Conservation (phyloP, 2,797 vertebrate species). For the Gymnodraco acuticeps region DNA sequence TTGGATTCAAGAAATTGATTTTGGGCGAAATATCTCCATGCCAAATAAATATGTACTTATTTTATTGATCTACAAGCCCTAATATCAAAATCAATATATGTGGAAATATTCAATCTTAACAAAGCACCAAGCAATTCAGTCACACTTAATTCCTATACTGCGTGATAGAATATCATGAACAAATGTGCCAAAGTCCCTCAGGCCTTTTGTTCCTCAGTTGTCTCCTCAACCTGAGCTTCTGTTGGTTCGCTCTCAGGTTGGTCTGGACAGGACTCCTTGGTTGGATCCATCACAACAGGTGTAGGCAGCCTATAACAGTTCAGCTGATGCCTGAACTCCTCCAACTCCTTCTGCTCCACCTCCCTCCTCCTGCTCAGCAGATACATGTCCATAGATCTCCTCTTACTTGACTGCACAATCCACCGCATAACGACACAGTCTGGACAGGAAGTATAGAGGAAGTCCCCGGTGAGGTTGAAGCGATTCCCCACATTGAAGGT, state of each 20-base stretch:
- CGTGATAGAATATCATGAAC: neutral
- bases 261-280: constrained; percentile 64
- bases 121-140: neutral
- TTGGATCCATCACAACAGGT: constrained; percentile 60
- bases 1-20: neutral
- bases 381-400: constrained; percentile 57
- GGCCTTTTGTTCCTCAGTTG: neutral
- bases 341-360: constrained; percentile 55
- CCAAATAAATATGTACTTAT: neutral
- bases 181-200: constrained; percentile 1
- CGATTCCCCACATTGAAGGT: constrained; percentile 51
- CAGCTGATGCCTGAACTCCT: constrained; percentile 69
- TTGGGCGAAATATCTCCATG: neutral
- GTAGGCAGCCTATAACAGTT: constrained; percentile 53
- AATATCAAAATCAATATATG: neutral
- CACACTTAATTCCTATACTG: neutral
- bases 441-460: constrained; percentile 55
- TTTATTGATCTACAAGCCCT: neutral
- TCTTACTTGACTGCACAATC: constrained; percentile 36
- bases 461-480: constrained; percentile 43
- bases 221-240: constrained; percentile 19
- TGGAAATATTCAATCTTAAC: neutral
- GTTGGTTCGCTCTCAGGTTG: constrained; percentile 8
- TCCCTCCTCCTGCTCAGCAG: constrained; percentile 68
- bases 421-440: constrained; percentile 68